Conservation (phyloP, 2,888 invertebrate species). For the Cylindroiulus punctatus region DNA sequence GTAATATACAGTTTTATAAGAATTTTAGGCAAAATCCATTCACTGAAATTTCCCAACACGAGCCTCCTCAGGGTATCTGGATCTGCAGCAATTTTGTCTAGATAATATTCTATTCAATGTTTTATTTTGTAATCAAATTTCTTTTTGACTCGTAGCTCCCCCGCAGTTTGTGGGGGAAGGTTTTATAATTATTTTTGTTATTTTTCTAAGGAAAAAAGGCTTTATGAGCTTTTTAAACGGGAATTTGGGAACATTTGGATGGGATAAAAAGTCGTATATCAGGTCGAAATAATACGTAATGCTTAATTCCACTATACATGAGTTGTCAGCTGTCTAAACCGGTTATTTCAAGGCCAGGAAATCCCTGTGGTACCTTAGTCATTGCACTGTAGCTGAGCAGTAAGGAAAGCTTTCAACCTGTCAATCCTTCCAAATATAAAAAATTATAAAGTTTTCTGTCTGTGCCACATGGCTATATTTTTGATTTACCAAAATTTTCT, state of each 20-base stretch:
- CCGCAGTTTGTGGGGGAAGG: not conserved
- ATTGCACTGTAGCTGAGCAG: too few species aligned
- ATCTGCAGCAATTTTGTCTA: conserved; percentile 43
- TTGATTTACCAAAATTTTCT: too few species aligned
- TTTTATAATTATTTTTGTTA: not conserved
- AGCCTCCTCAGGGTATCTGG: conserved; percentile 45
- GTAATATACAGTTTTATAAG: conserved; percentile 5
- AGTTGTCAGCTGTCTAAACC: not conserved
- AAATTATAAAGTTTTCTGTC: too few species aligned
- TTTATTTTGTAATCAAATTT: not conserved
- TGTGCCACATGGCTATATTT: too few species aligned
- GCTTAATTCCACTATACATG: not conserved
- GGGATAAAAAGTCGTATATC: conserved; percentile 34
- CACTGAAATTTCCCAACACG: not conserved
- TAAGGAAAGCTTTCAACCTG: too few species aligned
- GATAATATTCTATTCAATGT: not conserved
- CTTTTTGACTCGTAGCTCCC: not conserved
- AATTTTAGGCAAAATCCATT: not conserved
- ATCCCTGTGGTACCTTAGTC: too few species aligned
- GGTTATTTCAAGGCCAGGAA: conserved; percentile 4
- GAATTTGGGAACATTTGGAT: conserved; percentile 23
- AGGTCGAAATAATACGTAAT: conserved; percentile 24
- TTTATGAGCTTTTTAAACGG: conserved; percentile 41
- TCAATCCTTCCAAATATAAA: too few species aligned
- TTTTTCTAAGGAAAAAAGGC: not conserved